Conservation (phyloP, 2,888 invertebrate species). For the Melieria omissa region DNA sequence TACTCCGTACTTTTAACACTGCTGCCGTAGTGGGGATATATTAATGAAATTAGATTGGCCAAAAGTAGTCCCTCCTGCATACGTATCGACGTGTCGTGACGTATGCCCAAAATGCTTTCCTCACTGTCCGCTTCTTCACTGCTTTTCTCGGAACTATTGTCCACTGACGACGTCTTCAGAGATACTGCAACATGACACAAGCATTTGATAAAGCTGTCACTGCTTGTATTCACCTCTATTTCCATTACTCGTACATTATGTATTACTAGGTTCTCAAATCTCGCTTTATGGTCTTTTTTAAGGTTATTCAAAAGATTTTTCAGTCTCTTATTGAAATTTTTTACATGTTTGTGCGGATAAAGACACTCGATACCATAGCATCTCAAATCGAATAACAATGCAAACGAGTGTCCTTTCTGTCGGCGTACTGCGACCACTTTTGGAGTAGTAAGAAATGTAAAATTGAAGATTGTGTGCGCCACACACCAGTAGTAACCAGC, state of each 20-base stretch:
- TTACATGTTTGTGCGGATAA: conserved; percentile 42
- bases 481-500: conserved; percentile 77
- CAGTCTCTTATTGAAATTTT: conserved; percentile 43
- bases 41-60: conserved; percentile 41
- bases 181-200: conserved; percentile 54
- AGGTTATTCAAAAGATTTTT: conserved; percentile 39
- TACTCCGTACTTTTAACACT: conserved; percentile 58
- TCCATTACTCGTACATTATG: conserved; percentile 70
- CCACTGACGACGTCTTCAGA: conserved; percentile 51
- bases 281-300: conserved; percentile 10
- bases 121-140: conserved; percentile 63
- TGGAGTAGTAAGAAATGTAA: conserved; percentile 68
- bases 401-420: conserved; percentile 56
- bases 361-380: conserved; percentile 46
- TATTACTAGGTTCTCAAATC: conserved; percentile 49
- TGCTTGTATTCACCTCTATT: conserved; percentile 55
- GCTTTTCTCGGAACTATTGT: conserved; percentile 66
- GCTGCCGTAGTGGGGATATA: conserved; percentile 28
- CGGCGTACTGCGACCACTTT: conserved; percentile 68
- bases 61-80: conserved; percentile 45
- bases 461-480: conserved; percentile 69
- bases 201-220: conserved; percentile 43
- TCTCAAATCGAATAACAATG: conserved; percentile 55
- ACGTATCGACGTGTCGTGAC: conserved; percentile 45
- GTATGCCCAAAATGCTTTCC: conserved; percentile 50